Evolutionary conservation across 2,113 vertebrate species (phyloP).

Genomic region (Tupaia chinensis): DNA sequence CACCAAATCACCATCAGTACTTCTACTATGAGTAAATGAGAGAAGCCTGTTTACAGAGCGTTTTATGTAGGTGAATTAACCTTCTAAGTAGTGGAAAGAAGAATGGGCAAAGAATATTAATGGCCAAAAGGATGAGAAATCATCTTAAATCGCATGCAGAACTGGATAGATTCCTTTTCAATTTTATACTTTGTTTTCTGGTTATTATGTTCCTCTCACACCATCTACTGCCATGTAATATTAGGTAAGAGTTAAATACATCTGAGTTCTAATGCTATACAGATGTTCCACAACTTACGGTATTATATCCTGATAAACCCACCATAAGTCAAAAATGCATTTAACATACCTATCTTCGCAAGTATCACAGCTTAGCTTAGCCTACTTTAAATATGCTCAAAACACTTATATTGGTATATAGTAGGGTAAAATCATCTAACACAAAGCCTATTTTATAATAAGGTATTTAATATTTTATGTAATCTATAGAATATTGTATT

Average conservation of each 20-base stretch:
- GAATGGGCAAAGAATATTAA: background rate
- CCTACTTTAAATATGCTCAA: too few relatives aligned
- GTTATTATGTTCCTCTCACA: background rate
- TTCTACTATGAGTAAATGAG: background rate
- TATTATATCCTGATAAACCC: too few relatives aligned
- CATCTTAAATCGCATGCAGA: slow-evolving; percentile 18
- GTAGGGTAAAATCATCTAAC: too few relatives aligned
- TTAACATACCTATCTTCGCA: too few relatives aligned
- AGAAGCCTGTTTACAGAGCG: background rate
- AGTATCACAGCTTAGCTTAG: too few relatives aligned
- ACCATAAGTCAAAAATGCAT: too few relatives aligned
- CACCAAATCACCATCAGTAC: background rate
- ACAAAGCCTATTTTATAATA: too few relatives aligned
- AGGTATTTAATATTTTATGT: too few relatives aligned
- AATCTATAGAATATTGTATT: too few relatives aligned
- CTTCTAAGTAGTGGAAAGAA: background rate
- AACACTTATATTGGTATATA: too few relatives aligned
- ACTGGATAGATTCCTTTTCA: slow-evolving; percentile 26
- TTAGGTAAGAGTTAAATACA: slow-evolving; percentile 13
- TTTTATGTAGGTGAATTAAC: background rate
- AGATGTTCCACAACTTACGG: too few relatives aligned
- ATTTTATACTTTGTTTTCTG: too few relatives aligned
- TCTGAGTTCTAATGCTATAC: slow-evolving; percentile 24
- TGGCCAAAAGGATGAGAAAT: slow-evolving; percentile 1
- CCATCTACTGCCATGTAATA: background rate